phyloP scores from a whole-genome alignment of 2,113 vertebrate genomes.

The Stigmatopora argus region DNA sequence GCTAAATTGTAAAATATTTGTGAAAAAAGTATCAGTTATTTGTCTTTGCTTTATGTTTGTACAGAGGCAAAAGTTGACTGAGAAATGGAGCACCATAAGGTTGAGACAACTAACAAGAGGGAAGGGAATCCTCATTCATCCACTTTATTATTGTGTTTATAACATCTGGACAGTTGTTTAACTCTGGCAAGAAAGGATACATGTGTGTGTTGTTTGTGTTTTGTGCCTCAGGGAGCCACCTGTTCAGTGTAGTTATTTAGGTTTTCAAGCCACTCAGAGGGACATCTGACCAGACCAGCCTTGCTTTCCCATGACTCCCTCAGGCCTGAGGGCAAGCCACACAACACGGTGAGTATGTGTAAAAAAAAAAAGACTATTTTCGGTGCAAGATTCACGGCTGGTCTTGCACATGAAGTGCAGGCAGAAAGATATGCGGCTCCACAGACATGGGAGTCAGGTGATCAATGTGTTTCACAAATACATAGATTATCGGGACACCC shows the following conservation, averaged over 20 bases:
- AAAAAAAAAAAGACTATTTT: constrained; percentile 16
- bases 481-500: too few relatives aligned
- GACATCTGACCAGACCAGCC: constrained; percentile 40
- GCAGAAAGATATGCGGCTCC: background rate
- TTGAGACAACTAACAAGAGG: constrained; percentile 22
- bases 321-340: constrained; percentile 38
- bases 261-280: constrained; percentile 40
- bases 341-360: constrained; percentile 19
- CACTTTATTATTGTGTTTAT: constrained; percentile 57
- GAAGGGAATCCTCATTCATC: constrained; percentile 33
- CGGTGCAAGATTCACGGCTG: too few relatives aligned
- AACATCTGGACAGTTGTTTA: constrained; percentile 55
- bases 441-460: background rate
- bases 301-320: constrained; percentile 50
- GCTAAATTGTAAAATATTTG: too few relatives aligned
- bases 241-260: constrained; percentile 46
- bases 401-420: too few relatives aligned
- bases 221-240: constrained; percentile 54
- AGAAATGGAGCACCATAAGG: constrained; percentile 34
- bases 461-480: background rate
- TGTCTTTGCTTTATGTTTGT: constrained; percentile 40
- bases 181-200: constrained; percentile 10
- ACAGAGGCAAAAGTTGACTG: constrained; percentile 29
- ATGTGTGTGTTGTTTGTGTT: constrained; percentile 16
- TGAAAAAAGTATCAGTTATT: too few relatives aligned